A percentile compares a stretch with the other conserved stretches of the same genome.
Conservation (phyloP, 2,797 vertebrate species). For the Trematomus bernacchii region DNA sequence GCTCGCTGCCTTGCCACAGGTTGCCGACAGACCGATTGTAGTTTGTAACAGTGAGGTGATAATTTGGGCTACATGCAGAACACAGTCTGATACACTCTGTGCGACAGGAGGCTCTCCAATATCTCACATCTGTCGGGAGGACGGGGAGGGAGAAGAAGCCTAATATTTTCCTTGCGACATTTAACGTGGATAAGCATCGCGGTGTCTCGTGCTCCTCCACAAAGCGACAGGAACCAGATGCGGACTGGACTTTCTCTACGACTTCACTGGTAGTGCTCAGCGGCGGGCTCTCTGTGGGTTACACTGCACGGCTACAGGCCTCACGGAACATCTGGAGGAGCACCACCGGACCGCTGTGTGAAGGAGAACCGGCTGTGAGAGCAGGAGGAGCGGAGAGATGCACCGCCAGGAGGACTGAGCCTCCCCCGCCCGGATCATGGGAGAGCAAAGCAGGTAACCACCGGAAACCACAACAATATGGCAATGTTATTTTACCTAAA, state of each 20-base stretch:
- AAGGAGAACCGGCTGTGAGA: neutral
- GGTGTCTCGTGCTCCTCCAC: constrained; percentile 7
- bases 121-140: neutral
- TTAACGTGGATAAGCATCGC: neutral
- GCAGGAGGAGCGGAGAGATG: constrained; percentile 34
- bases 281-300: constrained; percentile 11
- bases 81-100: neutral
- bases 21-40: neutral
- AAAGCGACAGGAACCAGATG: constrained; percentile 42
- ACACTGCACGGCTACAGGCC: neutral
- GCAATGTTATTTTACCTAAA: too few relatives aligned
- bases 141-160: neutral
- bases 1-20: neutral
- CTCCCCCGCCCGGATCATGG: constrained; percentile 29
- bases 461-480: neutral
- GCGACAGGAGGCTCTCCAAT: neutral
- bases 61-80: neutral
- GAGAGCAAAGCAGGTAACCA: constrained; percentile 62
- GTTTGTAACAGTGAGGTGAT: constrained; percentile 18
- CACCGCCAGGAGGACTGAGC: constrained; percentile 32
- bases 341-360: neutral
- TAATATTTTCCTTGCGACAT: fast-evolving
- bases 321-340: neutral
- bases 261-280: constrained; percentile 35
- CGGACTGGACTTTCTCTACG: constrained; percentile 36